Evolutionary conservation across 2,888 invertebrate species (phyloP).

Genomic region (Archaeoteleia sp.): DNA sequence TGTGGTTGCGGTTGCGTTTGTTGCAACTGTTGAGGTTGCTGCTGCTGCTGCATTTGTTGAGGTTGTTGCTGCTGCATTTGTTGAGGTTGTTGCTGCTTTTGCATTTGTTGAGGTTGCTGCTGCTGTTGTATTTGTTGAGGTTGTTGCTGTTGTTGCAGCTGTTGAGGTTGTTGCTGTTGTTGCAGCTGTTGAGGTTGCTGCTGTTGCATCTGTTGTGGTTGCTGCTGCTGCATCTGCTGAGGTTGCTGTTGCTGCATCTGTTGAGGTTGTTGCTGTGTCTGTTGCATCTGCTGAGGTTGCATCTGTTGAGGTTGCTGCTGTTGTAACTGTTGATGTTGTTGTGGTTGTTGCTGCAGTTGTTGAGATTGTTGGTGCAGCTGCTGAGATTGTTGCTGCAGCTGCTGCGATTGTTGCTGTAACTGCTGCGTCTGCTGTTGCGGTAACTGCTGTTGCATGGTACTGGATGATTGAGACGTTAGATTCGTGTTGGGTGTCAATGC

Average conservation of each 20-base stretch:
- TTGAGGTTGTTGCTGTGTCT: conserved; percentile 65
- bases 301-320: conserved; percentile 56
- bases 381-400: conserved; percentile 45
- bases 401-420: conserved; percentile 20
- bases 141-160: conserved; percentile 61
- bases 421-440: conserved; percentile 51
- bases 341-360: conserved; percentile 8
- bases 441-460: conserved; percentile 55
- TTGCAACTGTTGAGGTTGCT: conserved; percentile 14
- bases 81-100: conserved; percentile 11
- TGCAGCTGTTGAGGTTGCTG: conserved; percentile 34
- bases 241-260: conserved; percentile 57
- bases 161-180: conserved; percentile 63
- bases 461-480: conserved; percentile 40
- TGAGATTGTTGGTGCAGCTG: conserved; percentile 41
- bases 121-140: conserved; percentile 49
- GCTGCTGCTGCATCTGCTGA: conserved; percentile 57
- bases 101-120: conserved; percentile 62
- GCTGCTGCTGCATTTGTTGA: too few species aligned
- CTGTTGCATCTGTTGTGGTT: conserved; percentile 34
- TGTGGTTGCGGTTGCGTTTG: conserved; percentile 43
- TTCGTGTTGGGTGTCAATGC: conserved; percentile 32
- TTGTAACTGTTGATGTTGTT: conserved; percentile 54
- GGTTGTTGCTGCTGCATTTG: conserved; percentile 48
- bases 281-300: conserved; percentile 64